Evolutionary conservation across 2,888 invertebrate genomes (phyloP), one percentile per base, ranked within the genome.

Genomic region (Tetranychus piercei): DNA sequence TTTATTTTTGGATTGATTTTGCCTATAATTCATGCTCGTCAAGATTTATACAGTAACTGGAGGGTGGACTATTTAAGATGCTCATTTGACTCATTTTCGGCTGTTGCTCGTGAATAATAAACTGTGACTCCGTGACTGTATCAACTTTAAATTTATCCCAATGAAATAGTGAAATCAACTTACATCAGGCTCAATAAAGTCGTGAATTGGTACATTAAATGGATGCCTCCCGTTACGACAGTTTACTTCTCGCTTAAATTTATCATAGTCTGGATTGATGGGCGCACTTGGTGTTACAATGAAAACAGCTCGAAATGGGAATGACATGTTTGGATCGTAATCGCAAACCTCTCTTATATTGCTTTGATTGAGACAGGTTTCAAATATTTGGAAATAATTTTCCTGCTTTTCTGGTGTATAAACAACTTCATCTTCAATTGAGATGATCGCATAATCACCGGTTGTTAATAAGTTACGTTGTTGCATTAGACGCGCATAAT

Each of bases 401-500:
- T 72, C 73, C 23, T 76, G 76, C n/a, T 77, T 77, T n/a, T 34
- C 73, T 6, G 79, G 78, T 34, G 78, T 75, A 44, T 78, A 78
- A 65, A 78, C 75, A 43, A 78, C 79, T 71, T 90, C 89, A 88
- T 89, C 91, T 82, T 95, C 95, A 22, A 94, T 91, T 82, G 90
- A 91, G 81, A 97, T 92, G 77, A 97, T 91, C 86, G 94, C 90
- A 83, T 96, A 96, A 82, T 95, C 92, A 43, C 95, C 94, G 78
- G 91, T 89, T 75, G 90, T 89, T 81, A 95, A 90, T 76, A 95
- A 84, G 78, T 92, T 90, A 69, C 89, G 86, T 55, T 89, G 89
- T 81, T 94, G 91, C 92, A 97, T 92, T 34, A 90, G 89, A 64
- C 88, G 87, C 90, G 95, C 92, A 86, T 96, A 89, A 79, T 93